Percentiles rank a stretch among this genome's conserved stretches.
phyloP scores from a whole-genome alignment of 2,113 vertebrate species.

The Melozone crissalis region DNA sequence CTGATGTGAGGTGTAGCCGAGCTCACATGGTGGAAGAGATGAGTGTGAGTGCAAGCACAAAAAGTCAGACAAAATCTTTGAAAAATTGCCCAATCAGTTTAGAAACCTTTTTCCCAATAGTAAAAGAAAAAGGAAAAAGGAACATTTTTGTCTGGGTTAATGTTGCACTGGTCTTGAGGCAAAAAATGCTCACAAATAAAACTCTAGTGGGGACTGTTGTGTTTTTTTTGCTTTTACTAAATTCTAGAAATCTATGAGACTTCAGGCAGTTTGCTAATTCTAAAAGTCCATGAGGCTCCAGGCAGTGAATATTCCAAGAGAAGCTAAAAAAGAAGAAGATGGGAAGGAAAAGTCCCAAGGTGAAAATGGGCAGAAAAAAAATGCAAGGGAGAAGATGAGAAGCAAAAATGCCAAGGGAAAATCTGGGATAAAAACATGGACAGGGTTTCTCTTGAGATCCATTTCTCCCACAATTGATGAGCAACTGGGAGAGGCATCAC shows the following conservation, averaged over 20 bases:
- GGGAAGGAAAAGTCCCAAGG: too few species aligned
- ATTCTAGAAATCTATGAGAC: neutral
- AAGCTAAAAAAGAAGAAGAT: too few species aligned
- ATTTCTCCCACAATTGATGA: accelerated
- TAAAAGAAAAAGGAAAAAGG: neutral
- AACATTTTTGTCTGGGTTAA: neutral
- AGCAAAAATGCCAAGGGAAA: neutral
- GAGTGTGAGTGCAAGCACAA: accelerated
- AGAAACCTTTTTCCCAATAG: neutral
- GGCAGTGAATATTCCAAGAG: neutral
- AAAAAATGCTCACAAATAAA: neutral
- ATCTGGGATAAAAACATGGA: neutral
- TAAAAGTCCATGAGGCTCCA: neutral
- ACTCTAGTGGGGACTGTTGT: accelerated
- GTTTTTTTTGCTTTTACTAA: neutral
- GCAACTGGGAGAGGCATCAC: neutral
- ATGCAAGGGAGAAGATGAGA: accelerated
- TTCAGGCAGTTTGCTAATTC: neutral
- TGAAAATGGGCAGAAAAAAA: too few species aligned
- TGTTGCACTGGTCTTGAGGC: neutral
- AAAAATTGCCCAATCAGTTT: neutral
- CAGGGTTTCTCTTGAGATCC: accelerated
- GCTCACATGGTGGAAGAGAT: neutral
- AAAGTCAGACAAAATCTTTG: neutral
- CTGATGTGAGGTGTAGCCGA: accelerated